These are phyloP conservation scores for Pampus argenteus DNA, from an alignment of 2,797 vertebrate species.

Conservation along the genomic window DNA sequence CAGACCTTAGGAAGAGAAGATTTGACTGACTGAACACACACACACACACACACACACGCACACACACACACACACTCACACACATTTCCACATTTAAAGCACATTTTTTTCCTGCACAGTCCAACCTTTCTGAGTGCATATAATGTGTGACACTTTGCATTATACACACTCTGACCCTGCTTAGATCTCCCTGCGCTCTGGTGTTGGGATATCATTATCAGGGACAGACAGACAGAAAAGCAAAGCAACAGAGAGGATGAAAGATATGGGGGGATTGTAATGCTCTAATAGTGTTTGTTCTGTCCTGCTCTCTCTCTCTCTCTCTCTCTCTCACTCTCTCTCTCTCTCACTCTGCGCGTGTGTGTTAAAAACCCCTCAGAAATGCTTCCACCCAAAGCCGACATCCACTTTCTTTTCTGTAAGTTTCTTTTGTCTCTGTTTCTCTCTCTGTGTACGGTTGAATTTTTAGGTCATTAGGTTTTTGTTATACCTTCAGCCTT, in stretches of 20 bases:
- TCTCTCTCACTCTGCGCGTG: not conserved
- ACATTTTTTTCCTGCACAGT: not conserved
- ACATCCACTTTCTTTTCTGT: not conserved
- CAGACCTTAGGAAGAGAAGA: not conserved
- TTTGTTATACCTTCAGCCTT: not conserved
- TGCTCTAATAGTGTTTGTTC: constrained; percentile 60
- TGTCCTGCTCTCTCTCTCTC: constrained; percentile 7
- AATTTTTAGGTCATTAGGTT: constrained; percentile 14
- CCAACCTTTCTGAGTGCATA: constrained; percentile 22
- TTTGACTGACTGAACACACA: constrained; percentile 6
- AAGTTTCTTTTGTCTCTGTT: not conserved
- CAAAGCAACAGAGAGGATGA: constrained; percentile 52
- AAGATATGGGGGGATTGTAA: constrained; percentile 47
- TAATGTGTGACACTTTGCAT: constrained; percentile 49
- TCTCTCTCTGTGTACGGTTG: not conserved
- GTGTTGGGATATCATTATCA: constrained; percentile 56
- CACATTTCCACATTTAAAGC: not conserved
- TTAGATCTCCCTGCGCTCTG: constrained; percentile 44
- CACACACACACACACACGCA: not conserved
- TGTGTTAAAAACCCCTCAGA: constrained; percentile 1
- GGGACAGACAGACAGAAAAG: constrained; percentile 55
- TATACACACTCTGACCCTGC: constrained; percentile 47
- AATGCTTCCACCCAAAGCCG: constrained; percentile 12
- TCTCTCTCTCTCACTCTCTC: not conserved
- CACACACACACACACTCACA: not conserved